phyloP scores from a whole-genome alignment of 2,113 vertebrate genomes.

The Arothron firmamentum region DNA sequence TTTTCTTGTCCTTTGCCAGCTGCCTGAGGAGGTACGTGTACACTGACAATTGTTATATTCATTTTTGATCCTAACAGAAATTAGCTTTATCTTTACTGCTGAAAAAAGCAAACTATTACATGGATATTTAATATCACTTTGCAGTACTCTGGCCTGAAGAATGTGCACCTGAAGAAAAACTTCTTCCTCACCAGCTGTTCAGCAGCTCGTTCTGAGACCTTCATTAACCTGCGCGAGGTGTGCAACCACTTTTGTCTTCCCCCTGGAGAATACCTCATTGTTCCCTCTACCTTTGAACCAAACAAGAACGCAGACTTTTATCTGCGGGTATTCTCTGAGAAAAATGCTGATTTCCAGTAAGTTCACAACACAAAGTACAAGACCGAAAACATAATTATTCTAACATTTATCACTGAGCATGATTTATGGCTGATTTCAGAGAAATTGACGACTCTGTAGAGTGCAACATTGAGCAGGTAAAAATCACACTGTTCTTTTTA shows the following conservation, averaged over 20 bases:
- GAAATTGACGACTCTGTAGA: slow-evolving; percentile 74
- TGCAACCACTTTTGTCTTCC: slow-evolving; percentile 70
- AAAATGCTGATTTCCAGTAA: slow-evolving; percentile 75
- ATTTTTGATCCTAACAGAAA: neutral
- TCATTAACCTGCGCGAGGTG: slow-evolving; percentile 79
- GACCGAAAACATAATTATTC: neutral
- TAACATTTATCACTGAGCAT: neutral
- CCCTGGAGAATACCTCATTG: slow-evolving; percentile 79
- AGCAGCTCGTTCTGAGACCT: slow-evolving; percentile 64
- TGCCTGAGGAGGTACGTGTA: slow-evolving; percentile 78
- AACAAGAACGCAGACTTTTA: slow-evolving; percentile 81
- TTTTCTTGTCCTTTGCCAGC: slow-evolving; percentile 60
- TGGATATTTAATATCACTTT: slow-evolving; percentile 3
- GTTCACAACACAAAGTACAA: neutral
- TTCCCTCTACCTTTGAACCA: slow-evolving; percentile 84
- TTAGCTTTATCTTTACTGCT: neutral
- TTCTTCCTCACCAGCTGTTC: slow-evolving; percentile 75
- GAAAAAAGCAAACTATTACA: no score
- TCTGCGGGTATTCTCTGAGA: slow-evolving; percentile 83
- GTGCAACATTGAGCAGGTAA: slow-evolving; percentile 77
- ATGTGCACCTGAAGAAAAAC: slow-evolving; percentile 67
- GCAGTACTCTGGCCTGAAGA: slow-evolving; percentile 59
- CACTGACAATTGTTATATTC: neutral
- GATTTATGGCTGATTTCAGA: slow-evolving; percentile 54
- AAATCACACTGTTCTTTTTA: slow-evolving; percentile 14